Percentiles rank a stretch among this genome's conserved stretches.
Conservation (phyloP, 2,888 invertebrate species). For the Apodemia mormo region DNA sequence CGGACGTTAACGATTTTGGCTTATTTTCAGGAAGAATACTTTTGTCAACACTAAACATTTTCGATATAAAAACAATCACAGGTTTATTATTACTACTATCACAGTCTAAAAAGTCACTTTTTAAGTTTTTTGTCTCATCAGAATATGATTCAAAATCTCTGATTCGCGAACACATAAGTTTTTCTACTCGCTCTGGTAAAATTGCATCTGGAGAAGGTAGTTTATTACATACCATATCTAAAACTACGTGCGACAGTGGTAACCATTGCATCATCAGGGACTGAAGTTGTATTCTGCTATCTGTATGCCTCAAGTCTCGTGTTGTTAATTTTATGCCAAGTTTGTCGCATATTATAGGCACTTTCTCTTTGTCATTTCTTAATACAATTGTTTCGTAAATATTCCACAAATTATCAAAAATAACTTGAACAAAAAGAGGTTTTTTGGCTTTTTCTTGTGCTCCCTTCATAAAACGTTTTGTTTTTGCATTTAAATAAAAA, state of each 20-base stretch:
- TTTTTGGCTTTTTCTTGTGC: constrained; percentile 96
- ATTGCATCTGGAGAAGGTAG: constrained; percentile 92
- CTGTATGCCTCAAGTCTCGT: constrained; percentile 89
- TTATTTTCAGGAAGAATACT: constrained; percentile 89
- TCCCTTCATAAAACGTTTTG: constrained; percentile 91
- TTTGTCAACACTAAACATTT: constrained; percentile 93
- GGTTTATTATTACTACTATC: constrained; percentile 84
- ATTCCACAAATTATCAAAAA: constrained; percentile 95
- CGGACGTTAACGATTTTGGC: constrained; percentile 87
- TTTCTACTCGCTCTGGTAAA: constrained; percentile 88
- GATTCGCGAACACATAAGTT: constrained; percentile 89
- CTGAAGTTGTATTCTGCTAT: constrained; percentile 89
- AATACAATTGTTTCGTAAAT: constrained; percentile 92
- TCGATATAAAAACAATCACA: constrained; percentile 90
- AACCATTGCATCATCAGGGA: constrained; percentile 94
- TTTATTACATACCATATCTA: constrained; percentile 89
- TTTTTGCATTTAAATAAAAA: constrained; percentile 92
- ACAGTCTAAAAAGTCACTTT: constrained; percentile 86
- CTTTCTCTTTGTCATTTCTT: constrained; percentile 88
- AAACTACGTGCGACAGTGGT: constrained; percentile 90
- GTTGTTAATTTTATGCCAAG: constrained; percentile 88
- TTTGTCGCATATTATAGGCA: constrained; percentile 86
- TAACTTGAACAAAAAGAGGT: constrained; percentile 95
- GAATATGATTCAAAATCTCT: constrained; percentile 86
- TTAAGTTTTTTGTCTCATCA: constrained; percentile 85